Percentiles rank a stretch among this genome's conserved stretches.
Evolutionary conservation across 2,888 invertebrate genomes (phyloP).

Genomic region (Mimachlamys varia): DNA sequence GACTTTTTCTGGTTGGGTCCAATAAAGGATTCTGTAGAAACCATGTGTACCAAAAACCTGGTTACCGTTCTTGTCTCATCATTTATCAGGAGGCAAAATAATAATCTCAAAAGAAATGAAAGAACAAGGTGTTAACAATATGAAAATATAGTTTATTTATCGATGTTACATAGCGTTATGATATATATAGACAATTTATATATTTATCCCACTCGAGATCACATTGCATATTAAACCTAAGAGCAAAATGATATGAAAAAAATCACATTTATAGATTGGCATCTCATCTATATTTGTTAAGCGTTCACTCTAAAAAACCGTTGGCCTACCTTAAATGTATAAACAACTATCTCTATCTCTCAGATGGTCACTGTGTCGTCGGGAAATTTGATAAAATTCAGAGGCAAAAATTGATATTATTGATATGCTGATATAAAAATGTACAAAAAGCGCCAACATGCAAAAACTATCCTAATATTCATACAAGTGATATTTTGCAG

Average conservation of each 20-base stretch:
- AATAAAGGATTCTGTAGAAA: too few species aligned
- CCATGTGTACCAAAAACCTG: too few species aligned
- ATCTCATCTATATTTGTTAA: background rate
- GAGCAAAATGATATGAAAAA: background rate
- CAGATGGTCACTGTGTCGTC: background rate
- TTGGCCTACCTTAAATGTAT: background rate
- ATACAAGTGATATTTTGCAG: too few species aligned
- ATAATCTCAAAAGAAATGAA: background rate
- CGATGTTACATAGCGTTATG: background rate
- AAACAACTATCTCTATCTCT: background rate
- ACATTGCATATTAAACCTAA: background rate
- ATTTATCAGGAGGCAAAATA: too few species aligned
- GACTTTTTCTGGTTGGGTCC: too few species aligned
- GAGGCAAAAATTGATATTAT: too few species aligned
- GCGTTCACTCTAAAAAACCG: background rate
- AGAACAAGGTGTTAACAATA: background rate
- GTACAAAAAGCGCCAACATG: too few species aligned
- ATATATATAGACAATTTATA: background rate
- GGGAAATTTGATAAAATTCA: background rate
- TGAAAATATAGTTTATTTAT: constrained; percentile 31
- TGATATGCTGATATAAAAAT: too few species aligned
- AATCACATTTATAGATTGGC: background rate
- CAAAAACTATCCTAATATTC: too few species aligned
- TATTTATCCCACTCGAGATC: background rate
- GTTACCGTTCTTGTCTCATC: too few species aligned